These are phyloP conservation scores for Drosophila ezoana DNA, from an alignment of 2,888 invertebrate species.

Conservation along the genomic window DNA sequence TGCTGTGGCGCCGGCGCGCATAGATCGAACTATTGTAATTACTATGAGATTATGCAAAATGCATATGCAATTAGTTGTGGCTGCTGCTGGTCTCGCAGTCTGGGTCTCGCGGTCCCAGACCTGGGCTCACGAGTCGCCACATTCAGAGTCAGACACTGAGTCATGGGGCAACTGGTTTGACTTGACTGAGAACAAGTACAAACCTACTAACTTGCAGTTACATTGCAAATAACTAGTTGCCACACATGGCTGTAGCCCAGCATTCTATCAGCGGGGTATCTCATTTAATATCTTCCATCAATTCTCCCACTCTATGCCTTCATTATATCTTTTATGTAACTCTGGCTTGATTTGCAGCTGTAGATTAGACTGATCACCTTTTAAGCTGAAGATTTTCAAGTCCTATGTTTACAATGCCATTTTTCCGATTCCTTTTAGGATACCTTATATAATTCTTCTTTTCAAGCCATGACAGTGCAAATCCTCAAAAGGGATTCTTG, in stretches of 20 bases:
- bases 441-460: no score
- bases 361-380: no score
- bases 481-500: no score
- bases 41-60: conserved; percentile 77
- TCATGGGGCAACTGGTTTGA: conserved; percentile 75
- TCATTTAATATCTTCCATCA: neutral
- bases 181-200: conserved; percentile 67
- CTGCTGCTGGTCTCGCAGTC: conserved; percentile 14
- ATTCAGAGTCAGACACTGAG: conserved; percentile 39
- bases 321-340: no score
- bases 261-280: neutral
- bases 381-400: no score
- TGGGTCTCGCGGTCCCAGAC: conserved; percentile 10
- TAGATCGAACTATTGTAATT: conserved; percentile 77
- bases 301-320: no score
- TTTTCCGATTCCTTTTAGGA: no score
- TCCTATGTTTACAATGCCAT: no score
- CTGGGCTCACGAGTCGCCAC: conserved; percentile 3
- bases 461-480: no score
- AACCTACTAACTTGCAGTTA: conserved; percentile 46
- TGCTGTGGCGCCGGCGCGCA: conserved; percentile 50
- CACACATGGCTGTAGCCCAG: conserved; percentile 31
- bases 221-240: conserved; percentile 48
- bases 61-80: conserved; percentile 58
- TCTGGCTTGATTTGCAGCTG: no score